These are phyloP conservation scores for Holotrichia oblita DNA, from an alignment of 1,140 invertebrate genomes.

Conservation along the genomic window DNA sequence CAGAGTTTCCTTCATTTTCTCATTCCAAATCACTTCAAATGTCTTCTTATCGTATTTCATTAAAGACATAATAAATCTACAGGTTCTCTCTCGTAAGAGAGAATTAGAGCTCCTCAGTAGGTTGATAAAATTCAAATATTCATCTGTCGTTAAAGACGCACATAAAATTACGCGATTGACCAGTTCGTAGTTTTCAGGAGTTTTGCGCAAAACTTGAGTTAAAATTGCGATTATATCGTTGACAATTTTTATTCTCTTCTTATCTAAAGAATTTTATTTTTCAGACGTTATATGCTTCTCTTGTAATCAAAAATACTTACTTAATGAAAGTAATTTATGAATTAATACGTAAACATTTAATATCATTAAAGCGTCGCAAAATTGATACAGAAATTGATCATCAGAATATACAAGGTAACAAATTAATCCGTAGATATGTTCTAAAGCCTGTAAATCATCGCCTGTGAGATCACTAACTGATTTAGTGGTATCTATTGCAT, in stretches of 20 bases:
- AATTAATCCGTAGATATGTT: conserved; percentile 73
- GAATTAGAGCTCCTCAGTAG: conserved; percentile 71
- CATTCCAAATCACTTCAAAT: conserved; percentile 72
- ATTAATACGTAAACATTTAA: conserved; percentile 68
- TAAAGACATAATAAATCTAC: conserved; percentile 72
- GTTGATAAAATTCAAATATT: conserved; percentile 65
- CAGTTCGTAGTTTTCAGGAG: conserved; percentile 78
- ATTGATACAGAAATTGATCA: conserved; percentile 76
- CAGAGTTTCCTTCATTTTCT: conserved; percentile 64
- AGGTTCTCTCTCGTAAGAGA: conserved; percentile 70
- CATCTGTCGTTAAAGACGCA: conserved; percentile 46
- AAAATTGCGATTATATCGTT: conserved; percentile 75
- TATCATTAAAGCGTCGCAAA: conserved; percentile 79
- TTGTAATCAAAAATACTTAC: conserved; percentile 59
- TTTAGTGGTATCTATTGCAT: not conserved
- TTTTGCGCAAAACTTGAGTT: conserved; percentile 75
- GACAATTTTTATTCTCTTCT: conserved; percentile 69
- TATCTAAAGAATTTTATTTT: conserved; percentile 61
- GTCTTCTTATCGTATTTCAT: conserved; percentile 70
- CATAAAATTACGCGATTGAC: conserved; percentile 76
- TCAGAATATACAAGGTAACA: conserved; percentile 76
- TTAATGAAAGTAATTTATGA: conserved; percentile 64
- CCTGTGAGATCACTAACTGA: conserved; percentile 62
- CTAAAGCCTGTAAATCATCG: conserved; percentile 72
- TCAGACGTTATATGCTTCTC: not conserved